Evolutionary conservation across 1,140 invertebrate genomes (phyloP), one percentile per base, ranked within the genome.

Genomic region (Fragariocoptes setiger): DNA sequence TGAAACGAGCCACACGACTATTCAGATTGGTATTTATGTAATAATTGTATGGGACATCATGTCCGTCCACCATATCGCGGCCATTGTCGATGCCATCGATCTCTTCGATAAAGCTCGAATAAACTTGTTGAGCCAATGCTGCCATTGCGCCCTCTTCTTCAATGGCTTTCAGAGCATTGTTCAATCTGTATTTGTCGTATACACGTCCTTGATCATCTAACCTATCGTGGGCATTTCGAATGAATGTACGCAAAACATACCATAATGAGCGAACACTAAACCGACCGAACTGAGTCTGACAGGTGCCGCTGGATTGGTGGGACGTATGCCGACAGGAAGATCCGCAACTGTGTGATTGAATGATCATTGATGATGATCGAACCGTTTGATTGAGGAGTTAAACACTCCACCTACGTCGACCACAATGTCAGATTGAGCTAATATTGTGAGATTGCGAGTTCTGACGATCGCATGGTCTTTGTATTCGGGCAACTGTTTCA

Each of bases 1-100:
- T 94, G 1, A 92, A 59, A 45, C 65, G 58, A 4, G 56, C 56
- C 2, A 95, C 72, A 51, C 85, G 61, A 1, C 65, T 59, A 54
- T 71, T 72, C 3, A 92, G 52, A 56, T 72, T 64, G 1, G 80
- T 83, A 3, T 66, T 63, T 18, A 92, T 75, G 44, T 61, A 62
- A 56, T 90, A 92, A 40, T 19, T 19, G 3, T 22, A 39, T 38
- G 44, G 12, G 18, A 20, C 35, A 12, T 42, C 39, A 22, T 15
- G 43, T 18, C n/a, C n/a, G n/a, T 8, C 21, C 19, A 45, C 20
- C 4, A n/a, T n/a, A n/a, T n/a, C n/a, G n/a, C n/a, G n/a, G 42
- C 88, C 88, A 65, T 97, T 97, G 56, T 97, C 90, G 43, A 92
- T 76, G 3, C 71, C 86, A 63, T 97, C 90, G 43, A 97, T 65